A percentile compares a stretch with the other conserved stretches of the same genome.
phyloP scores from a whole-genome alignment of 2,888 invertebrate genomes.

The Lobophora halterata region DNA sequence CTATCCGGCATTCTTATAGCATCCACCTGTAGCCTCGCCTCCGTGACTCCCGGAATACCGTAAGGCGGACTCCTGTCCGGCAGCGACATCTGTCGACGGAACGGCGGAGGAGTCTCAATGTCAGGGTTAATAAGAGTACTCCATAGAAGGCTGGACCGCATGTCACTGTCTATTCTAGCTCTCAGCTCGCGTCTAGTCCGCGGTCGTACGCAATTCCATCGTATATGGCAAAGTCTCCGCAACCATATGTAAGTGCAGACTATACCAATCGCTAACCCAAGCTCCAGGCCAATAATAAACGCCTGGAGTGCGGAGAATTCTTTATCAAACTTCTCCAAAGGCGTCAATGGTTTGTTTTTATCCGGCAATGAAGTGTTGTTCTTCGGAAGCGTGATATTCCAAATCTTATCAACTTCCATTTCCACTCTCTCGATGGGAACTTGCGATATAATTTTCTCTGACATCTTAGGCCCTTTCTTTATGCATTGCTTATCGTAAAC shows the following conservation, averaged over 20 bases:
- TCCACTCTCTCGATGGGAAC: conserved; percentile 58
- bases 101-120: conserved; percentile 65
- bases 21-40: conserved; percentile 51
- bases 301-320: conserved; percentile 70
- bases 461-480: conserved; percentile 70
- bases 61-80: conserved; percentile 55
- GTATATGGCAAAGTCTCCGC: conserved; percentile 51
- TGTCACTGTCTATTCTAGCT: conserved; percentile 53
- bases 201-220: conserved; percentile 44
- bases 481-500: conserved; percentile 71
- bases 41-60: conserved; percentile 47
- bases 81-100: conserved; percentile 54
- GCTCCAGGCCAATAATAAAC: conserved; percentile 64
- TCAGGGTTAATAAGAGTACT: conserved; percentile 57
- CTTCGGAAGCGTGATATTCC: conserved; percentile 57
- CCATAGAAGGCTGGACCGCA: conserved; percentile 67
- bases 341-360: conserved; percentile 45
- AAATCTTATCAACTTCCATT: conserved; percentile 60
- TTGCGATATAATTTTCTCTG: conserved; percentile 78
- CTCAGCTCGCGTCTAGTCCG: conserved; percentile 46
- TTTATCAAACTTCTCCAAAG: conserved; percentile 63
- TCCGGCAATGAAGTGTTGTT: conserved; percentile 37
- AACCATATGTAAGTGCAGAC: conserved; percentile 71
- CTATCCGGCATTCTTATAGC: conserved; percentile 55
- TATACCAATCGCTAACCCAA: conserved; percentile 68